Evolutionary conservation across 2,888 invertebrate species (phyloP).

Genomic region (Conistra vaccinii): DNA sequence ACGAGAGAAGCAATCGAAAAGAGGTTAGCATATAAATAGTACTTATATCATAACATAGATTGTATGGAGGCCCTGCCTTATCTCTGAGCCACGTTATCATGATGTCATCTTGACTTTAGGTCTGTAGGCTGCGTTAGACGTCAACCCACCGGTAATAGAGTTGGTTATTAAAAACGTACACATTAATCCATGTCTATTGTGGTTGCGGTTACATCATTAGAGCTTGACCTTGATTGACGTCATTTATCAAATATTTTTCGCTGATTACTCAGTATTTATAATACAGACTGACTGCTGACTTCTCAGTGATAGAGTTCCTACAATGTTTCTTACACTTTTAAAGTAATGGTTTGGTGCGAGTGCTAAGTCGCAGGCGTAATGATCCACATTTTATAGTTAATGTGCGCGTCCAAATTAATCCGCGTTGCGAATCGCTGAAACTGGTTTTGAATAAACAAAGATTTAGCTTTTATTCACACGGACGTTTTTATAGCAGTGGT

Average conservation of each 20-base stretch:
- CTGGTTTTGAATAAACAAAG: conserved; percentile 68
- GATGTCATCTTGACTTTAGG: conserved; percentile 82
- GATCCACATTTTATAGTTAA: conserved; percentile 57
- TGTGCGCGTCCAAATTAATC: conserved; percentile 59
- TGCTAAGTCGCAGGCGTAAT: conserved; percentile 16
- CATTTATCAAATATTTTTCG: conserved; percentile 78
- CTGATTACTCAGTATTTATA: conserved; percentile 72
- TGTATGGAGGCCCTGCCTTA: conserved; percentile 47
- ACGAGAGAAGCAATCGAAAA: conserved; percentile 85
- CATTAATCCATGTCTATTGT: conserved; percentile 77
- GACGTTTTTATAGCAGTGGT: conserved; percentile 39
- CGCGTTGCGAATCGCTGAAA: conserved; percentile 61
- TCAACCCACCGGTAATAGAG: conserved; percentile 68
- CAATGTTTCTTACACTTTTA: conserved; percentile 28
- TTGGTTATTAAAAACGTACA: conserved; percentile 71
- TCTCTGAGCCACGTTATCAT: conserved; percentile 71
- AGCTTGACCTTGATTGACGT: conserved; percentile 80
- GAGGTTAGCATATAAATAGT: conserved; percentile 77
- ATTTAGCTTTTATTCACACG: conserved; percentile 56
- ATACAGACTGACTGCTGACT: conserved; percentile 50
- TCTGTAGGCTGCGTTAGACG: conserved; percentile 67
- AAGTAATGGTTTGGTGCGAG: conserved; percentile 10
- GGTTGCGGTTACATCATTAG: conserved; percentile 82
- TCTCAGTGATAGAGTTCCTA: conserved; percentile 16
- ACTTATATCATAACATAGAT: conserved; percentile 41